Evolutionary conservation across 1,140 invertebrate genomes (phyloP).

Genomic region (Drosophila yakuba): DNA sequence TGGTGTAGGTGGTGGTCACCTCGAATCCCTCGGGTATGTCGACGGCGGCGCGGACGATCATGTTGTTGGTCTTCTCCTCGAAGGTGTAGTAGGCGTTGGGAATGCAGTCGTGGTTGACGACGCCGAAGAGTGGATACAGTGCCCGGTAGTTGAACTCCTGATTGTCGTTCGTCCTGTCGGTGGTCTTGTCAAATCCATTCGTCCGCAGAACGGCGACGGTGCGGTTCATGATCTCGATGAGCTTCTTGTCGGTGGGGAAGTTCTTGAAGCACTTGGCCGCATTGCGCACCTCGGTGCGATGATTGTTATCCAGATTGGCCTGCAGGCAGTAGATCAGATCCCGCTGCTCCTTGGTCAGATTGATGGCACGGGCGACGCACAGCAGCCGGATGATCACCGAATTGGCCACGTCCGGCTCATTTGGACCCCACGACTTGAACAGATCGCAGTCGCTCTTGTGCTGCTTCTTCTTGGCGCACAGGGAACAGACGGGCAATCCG

Average conservation of each 20-base stretch:
- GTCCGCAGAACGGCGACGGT: slow-evolving; percentile 88
- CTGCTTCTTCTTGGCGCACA: slow-evolving; percentile 86
- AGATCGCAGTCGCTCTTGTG: slow-evolving; percentile 88
- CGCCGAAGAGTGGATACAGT: slow-evolving; percentile 89
- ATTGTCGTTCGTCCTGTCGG: slow-evolving; percentile 85
- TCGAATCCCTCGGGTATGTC: slow-evolving; percentile 89
- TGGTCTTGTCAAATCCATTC: slow-evolving; percentile 90
- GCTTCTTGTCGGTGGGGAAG: slow-evolving; percentile 85
- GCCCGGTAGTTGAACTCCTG: slow-evolving; percentile 87
- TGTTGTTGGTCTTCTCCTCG: slow-evolving; percentile 86
- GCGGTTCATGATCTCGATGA: slow-evolving; percentile 82
- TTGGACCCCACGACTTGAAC: slow-evolving; percentile 86
- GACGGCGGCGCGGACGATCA: slow-evolving; percentile 88
- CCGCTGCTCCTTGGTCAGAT: slow-evolving; percentile 86
- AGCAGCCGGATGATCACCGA: slow-evolving; percentile 86
- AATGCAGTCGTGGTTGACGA: slow-evolving; percentile 91
- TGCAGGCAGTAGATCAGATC: slow-evolving; percentile 86
- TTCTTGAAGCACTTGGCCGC: slow-evolving; percentile 87
- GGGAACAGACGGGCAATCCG: slow-evolving; percentile 83
- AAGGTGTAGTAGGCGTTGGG: slow-evolving; percentile 91
- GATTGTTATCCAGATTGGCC: slow-evolving; percentile 86
- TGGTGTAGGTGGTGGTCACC: slow-evolving; percentile 90
- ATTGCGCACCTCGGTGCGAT: slow-evolving; percentile 87
- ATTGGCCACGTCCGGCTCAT: slow-evolving; percentile 86
- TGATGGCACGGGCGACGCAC: slow-evolving; percentile 87